Base-by-base conservation (phyloP, 1,140 invertebrate genomes). In the Pemphigus obesinymphae region DNA sequence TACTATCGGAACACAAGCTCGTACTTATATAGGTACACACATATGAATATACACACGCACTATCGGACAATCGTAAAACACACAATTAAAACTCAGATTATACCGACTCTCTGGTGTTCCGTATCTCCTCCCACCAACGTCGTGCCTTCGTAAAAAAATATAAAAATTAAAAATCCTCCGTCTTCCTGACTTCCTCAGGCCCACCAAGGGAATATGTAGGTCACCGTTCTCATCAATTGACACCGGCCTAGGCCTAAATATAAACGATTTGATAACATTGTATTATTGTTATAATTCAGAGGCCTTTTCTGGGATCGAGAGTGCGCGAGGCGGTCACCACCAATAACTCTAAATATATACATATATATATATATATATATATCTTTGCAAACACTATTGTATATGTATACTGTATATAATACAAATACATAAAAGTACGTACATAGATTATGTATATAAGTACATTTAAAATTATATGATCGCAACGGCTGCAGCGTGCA, bases 211-310 rank as follows among this genome's bases (percentile, higher is more conserved):
- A 48, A 48, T 72, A 73, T 73, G 43, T 73, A 73, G 70, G 70
- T 73, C 70, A 73, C 70, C 43, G 70, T n/a, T 73, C 70, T 73
- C 70, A 50, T 73, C 70, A 73, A 73, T 73, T 73, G 70, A 73
- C 70, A 50, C 70, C 43, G 45, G 29, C 70, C 26, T 26, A 50
- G 70, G 70, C 45, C 43, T 50, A 73, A 20, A 31, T n/a, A 66
- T 13, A 73, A 73, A 73, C 43, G 45, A 48, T 73, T 73, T 50
- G 70, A 73, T 73, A 72, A 73, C 43, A 31, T 48, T 48, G 68
- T 70, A 70, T 70, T 70, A 70, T 70, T 70, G 37, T 70, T 70
- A 70, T 70, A 45, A 70, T 50, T 73, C 70, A 20, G 70, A 73
- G 70, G 70, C 70, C 70, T 73, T 48, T 73, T 73, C 70, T 73